These are phyloP conservation scores for Agonopterix subpropinquella DNA, from an alignment of 2,888 invertebrate species.

Conservation along the genomic window DNA sequence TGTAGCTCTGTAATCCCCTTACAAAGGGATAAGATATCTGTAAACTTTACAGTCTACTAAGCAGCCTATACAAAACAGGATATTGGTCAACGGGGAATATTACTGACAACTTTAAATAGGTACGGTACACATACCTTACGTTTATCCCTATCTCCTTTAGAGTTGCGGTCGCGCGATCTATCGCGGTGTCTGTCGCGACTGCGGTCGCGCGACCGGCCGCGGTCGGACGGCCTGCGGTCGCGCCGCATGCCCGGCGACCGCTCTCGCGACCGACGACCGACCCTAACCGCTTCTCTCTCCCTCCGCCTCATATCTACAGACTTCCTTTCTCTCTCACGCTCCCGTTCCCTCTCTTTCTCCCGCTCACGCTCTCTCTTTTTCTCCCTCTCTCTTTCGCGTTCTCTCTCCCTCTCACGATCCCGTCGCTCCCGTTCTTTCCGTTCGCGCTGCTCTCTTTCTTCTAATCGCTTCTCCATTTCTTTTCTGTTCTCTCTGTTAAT, in stretches of 20 bases:
- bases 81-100: no score
- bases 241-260: conserved; percentile 22
- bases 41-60: no score
- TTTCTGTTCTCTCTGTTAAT: conserved; percentile 50
- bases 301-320: conserved; percentile 24
- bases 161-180: conserved; percentile 28
- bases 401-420: conserved; percentile 26
- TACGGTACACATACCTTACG: conserved; percentile 28
- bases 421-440: conserved; percentile 38
- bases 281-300: conserved; percentile 23
- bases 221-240: conserved; percentile 25
- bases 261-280: conserved; percentile 21
- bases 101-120: no score
- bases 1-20: no score
- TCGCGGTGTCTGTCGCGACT: conserved; percentile 25
- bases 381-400: conserved; percentile 27
- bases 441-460: conserved; percentile 58
- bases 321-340: conserved; percentile 19
- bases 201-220: conserved; percentile 42
- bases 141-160: conserved; percentile 32
- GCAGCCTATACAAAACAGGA: no score
- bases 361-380: conserved; percentile 35
- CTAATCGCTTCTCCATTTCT: conserved; percentile 44
- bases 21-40: no score
- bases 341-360: conserved; percentile 19